Conservation (phyloP, 2,888 invertebrate species). For the Odontocerum albicorne region DNA sequence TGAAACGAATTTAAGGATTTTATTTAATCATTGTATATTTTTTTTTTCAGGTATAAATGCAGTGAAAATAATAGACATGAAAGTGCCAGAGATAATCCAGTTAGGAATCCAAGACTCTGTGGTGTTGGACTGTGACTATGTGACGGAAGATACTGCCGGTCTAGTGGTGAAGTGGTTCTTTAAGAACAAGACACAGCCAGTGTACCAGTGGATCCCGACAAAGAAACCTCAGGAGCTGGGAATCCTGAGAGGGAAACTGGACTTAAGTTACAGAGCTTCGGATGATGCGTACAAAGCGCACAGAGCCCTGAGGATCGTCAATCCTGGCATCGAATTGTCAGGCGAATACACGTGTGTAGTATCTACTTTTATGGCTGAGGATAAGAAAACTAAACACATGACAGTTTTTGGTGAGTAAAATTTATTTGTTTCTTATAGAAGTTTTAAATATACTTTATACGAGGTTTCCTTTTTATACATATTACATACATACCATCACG, state of each 20-base stretch:
- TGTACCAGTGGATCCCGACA: constrained; percentile 83
- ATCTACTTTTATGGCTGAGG: constrained; percentile 69
- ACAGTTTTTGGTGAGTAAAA: constrained; percentile 65
- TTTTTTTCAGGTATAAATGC: constrained; percentile 57
- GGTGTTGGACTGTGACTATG: constrained; percentile 73
- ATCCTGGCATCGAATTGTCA: constrained; percentile 68
- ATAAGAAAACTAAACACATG: constrained; percentile 64
- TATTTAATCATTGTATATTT: constrained; percentile 1
- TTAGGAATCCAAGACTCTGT: constrained; percentile 60
- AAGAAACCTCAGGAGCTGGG: constrained; percentile 67
- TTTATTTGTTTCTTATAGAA: too few species aligned
- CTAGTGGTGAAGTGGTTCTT: constrained; percentile 78
- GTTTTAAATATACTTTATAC: background rate
- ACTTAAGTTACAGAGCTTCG: constrained; percentile 66
- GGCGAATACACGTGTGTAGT: constrained; percentile 76
- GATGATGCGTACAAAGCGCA: constrained; percentile 68
- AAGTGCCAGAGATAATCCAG: constrained; percentile 62
- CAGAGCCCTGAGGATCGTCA: constrained; percentile 68
- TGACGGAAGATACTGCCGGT: constrained; percentile 64
- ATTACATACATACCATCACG: background rate
- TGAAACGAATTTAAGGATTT: background rate
- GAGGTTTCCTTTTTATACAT: background rate
- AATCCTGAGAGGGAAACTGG: constrained; percentile 56
- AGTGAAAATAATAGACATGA: constrained; percentile 61
- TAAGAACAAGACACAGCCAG: constrained; percentile 63